Conservation (phyloP, 2,888 invertebrate genomes). For the Platycnemis pennipes region DNA sequence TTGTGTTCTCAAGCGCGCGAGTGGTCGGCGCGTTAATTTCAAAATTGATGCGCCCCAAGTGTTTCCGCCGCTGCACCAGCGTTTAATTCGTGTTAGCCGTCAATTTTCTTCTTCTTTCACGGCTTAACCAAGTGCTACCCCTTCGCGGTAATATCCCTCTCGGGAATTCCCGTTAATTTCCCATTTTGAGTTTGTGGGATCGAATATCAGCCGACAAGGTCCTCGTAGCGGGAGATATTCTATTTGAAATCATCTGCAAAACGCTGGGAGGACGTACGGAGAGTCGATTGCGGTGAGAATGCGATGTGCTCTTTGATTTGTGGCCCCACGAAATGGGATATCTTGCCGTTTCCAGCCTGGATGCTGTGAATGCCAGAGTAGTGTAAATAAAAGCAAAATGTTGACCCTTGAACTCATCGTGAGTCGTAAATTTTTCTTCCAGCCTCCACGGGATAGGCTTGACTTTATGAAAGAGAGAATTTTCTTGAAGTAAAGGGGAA, state of each 20-base stretch:
- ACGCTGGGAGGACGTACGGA: neutral
- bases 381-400: slow-evolving; percentile 15
- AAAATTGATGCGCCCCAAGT: no score
- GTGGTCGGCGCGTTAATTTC: no score
- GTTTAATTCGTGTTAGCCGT: no score
- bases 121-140: no score
- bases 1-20: no score
- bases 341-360: neutral
- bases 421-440: neutral
- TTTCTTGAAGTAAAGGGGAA: neutral
- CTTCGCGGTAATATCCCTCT: no score
- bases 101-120: no score
- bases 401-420: neutral
- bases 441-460: neutral
- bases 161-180: no score
- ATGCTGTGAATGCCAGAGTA: neutral
- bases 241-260: neutral
- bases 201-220: no score
- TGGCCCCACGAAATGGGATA: neutral
- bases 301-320: neutral
- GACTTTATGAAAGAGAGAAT: neutral
- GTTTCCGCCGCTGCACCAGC: no score
- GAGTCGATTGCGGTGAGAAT: neutral
- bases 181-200: no score
- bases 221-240: neutral